A percentile compares a stretch with the other conserved stretches of the same genome.
Evolutionary conservation across 1,140 invertebrate genomes (phyloP).

Genomic region (Drosophila pachea): DNA sequence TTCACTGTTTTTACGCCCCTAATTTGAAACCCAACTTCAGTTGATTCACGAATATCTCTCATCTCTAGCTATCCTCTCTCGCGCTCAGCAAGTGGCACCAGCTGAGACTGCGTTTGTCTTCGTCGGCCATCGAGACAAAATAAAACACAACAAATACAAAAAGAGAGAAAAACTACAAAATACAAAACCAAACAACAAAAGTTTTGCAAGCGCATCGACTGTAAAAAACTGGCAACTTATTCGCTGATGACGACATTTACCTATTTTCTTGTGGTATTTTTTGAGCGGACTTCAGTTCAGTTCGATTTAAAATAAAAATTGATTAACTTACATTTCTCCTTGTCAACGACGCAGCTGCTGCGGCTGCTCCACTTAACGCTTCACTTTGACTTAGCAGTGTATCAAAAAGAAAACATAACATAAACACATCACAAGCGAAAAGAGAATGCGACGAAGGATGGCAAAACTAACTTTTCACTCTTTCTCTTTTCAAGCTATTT

Average conservation of each 20-base stretch:
- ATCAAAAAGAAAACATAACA: constrained; percentile 22
- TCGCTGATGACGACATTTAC: constrained; percentile 59
- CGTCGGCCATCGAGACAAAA: constrained; percentile 35
- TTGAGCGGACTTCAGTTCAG: constrained; percentile 36
- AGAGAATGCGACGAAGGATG: constrained; percentile 16
- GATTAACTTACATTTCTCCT: constrained; percentile 43
- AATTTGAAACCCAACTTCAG: constrained; percentile 2
- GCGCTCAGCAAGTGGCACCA: constrained; percentile 30
- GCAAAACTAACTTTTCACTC: constrained; percentile 41
- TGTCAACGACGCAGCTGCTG: constrained; percentile 14
- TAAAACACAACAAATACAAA: constrained; percentile 40
- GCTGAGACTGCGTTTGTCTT: constrained; percentile 38
- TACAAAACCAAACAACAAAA: constrained; percentile 60
- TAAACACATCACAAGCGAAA: constrained; percentile 21
- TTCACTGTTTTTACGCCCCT: too few relatives aligned
- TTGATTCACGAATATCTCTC: constrained; percentile 6
- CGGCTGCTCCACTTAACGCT: constrained; percentile 29
- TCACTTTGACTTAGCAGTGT: constrained; percentile 12
- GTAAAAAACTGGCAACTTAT: constrained; percentile 32
- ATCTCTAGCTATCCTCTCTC: constrained; percentile 27
- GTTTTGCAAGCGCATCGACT: constrained; percentile 58
- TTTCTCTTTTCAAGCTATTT: constrained; percentile 42
- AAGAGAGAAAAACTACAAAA: constrained; percentile 31
- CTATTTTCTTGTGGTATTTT: constrained; percentile 17
- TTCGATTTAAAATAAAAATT: constrained; percentile 35